These are phyloP conservation scores for Mormoops blainvillei DNA, from an alignment of 2,113 vertebrate species.

Conservation along the genomic window DNA sequence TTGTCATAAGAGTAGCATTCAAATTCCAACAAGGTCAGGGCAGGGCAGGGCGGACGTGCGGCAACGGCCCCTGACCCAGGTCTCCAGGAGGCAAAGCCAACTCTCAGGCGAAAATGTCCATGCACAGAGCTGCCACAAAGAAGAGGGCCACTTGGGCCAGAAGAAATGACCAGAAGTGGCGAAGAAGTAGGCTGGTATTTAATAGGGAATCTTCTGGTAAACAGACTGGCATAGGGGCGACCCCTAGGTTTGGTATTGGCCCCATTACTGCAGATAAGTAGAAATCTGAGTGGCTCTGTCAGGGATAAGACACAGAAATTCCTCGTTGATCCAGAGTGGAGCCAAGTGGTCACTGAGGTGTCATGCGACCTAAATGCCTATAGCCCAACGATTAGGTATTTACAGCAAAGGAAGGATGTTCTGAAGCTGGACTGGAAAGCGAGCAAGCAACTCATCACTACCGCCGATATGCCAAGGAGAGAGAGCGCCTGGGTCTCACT, in stretches of 20 bases:
- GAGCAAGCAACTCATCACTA: too few relatives aligned
- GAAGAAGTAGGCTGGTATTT: not conserved
- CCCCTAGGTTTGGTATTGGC: accelerated
- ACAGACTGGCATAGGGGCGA: too few relatives aligned
- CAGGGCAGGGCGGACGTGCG: too few relatives aligned
- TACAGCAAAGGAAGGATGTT: not conserved
- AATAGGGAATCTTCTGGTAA: not conserved
- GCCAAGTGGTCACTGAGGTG: not conserved
- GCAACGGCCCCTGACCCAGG: not conserved
- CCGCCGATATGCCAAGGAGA: not conserved
- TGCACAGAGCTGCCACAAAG: not conserved
- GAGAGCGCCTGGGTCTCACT: accelerated
- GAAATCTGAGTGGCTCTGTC: not conserved
- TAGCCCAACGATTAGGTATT: not conserved
- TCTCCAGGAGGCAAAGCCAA: not conserved
- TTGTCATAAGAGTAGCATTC: accelerated
- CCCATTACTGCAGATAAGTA: not conserved
- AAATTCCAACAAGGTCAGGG: accelerated
- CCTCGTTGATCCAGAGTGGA: accelerated
- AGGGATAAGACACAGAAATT: too few relatives aligned
- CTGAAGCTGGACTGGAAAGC: not conserved
- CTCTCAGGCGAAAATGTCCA: not conserved
- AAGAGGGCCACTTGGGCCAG: not conserved
- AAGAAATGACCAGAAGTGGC: not conserved
- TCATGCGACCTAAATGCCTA: not conserved